Conservation (phyloP, 2,888 invertebrate genomes). For the Scaptomyza tumidula region DNA sequence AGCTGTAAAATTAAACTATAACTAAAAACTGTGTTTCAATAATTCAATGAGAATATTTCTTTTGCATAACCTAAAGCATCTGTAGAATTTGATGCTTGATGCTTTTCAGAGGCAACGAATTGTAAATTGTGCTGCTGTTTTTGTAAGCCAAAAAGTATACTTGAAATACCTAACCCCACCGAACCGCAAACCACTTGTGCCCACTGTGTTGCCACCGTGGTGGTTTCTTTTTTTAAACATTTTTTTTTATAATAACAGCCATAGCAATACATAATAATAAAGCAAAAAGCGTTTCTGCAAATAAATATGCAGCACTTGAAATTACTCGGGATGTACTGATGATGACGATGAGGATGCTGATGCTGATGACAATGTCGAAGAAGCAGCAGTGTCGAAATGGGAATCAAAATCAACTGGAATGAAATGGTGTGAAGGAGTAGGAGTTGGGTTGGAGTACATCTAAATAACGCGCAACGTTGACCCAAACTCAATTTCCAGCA, state of each 20-base stretch:
- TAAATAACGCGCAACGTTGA: slow-evolving; percentile 54
- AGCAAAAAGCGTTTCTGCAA: slow-evolving; percentile 74
- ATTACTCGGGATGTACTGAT: slow-evolving; percentile 75
- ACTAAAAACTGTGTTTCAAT: no score
- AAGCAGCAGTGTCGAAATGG: slow-evolving; percentile 21
- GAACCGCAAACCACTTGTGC: slow-evolving; percentile 37
- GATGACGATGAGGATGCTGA: slow-evolving; percentile 45
- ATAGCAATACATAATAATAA: slow-evolving; percentile 75
- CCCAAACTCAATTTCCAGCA: slow-evolving; percentile 77
- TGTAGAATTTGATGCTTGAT: no score
- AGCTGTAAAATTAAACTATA: no score
- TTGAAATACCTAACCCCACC: slow-evolving; percentile 57
- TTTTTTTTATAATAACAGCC: slow-evolving; percentile 60
- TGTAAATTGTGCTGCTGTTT: slow-evolving; percentile 29
- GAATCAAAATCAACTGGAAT: background rate
- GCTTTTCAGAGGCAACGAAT: slow-evolving; percentile 29
- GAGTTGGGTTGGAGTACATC: slow-evolving; percentile 17
- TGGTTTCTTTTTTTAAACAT: slow-evolving; percentile 1
- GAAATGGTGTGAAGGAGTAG: background rate
- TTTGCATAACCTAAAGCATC: no score
- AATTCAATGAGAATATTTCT: no score
- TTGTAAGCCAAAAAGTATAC: slow-evolving; percentile 65
- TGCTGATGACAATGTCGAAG: slow-evolving; percentile 20
- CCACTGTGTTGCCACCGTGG: slow-evolving; percentile 7
- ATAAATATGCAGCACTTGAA: slow-evolving; percentile 81